Evolutionary conservation across 1,140 invertebrate species (phyloP).

Genomic region (Macrobrachium nipponense): DNA sequence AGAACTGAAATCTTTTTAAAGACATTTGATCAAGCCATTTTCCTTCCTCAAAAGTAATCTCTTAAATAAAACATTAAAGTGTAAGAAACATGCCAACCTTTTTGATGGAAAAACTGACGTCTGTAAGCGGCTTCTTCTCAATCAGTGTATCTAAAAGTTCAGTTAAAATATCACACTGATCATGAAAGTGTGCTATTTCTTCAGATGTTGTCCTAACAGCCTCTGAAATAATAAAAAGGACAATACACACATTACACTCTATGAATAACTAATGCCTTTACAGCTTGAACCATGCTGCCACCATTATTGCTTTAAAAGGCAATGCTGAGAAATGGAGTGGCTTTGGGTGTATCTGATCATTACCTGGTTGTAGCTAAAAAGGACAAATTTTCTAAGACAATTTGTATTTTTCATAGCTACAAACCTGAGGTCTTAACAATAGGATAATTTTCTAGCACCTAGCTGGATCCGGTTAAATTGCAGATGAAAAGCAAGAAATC

Average conservation of each 20-base stretch:
- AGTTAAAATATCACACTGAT: conserved; percentile 45
- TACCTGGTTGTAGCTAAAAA: too few species aligned
- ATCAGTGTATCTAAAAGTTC: conserved; percentile 9
- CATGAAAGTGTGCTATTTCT: conserved; percentile 46
- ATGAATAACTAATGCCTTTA: not conserved
- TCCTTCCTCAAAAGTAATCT: not conserved
- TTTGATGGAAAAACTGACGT: not conserved
- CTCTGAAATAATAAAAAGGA: not conserved
- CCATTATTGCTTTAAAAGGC: too few species aligned
- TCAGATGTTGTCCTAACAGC: conserved; percentile 55
- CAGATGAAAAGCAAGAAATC: too few species aligned
- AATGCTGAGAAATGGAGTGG: too few species aligned
- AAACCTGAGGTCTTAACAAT: too few species aligned
- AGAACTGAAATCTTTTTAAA: too few species aligned
- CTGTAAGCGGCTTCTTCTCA: not conserved
- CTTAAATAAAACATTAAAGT: not conserved
- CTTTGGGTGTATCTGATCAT: too few species aligned
- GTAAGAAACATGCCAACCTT: not conserved
- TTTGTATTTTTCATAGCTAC: too few species aligned
- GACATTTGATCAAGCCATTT: too few species aligned
- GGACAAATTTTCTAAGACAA: too few species aligned
- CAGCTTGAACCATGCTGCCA: not conserved
- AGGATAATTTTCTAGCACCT: too few species aligned
- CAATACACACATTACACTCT: not conserved
- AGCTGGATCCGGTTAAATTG: too few species aligned